Base-by-base conservation (phyloP, 2,797 vertebrate genomes). In the Oreortyx pictus region DNA sequence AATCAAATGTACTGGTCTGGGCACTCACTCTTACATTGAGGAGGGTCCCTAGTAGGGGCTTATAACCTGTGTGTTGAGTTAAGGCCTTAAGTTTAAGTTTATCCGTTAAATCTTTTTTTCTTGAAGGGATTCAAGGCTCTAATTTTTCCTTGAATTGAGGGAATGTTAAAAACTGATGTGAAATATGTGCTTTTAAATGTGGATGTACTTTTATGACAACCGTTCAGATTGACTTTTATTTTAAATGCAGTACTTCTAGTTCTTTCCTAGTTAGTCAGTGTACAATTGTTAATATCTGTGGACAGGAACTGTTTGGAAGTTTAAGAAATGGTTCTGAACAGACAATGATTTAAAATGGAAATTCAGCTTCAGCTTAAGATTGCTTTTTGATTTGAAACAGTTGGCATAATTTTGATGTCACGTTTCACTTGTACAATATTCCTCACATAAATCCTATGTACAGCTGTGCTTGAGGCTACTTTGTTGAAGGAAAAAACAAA, bases 311-410 rank as follows among this genome's bases (percentile, higher is more conserved):
- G 4, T 39, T 92, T 25, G 52, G 44, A 82, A 61, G 64, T 31
- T 47, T 68, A 18, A 64, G 39, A 24, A 79, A 39, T 65, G 27
- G 16, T 17, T 61, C 49, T 78, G 43, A 81, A 62, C 12, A 57
- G 33, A 12, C 4, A 43, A 20, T 15, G n/a, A 71, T 16, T 54
- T 6, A 10, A 52, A 61, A 23, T 20, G 25, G 60, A 82, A 73
- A 13, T 71, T 78, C 68, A 87, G 4, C 27, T 83, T 89, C 81
- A 67, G 50, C 13, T 81, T 86, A 41, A 84, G 81, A 62, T 50
- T 35, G 11, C 6, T 35, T 13, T 15, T 31, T 81, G 82, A 70
- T 24, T 33, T 25, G 33, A 23, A 60, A 37, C 10, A 47, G 10
- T 9, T 78, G 6, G n/a, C 3, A 4, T 81, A 31, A 76, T 84